phyloP scores from a whole-genome alignment of 2,113 vertebrate genomes.

The Burhinus bistriatus region DNA sequence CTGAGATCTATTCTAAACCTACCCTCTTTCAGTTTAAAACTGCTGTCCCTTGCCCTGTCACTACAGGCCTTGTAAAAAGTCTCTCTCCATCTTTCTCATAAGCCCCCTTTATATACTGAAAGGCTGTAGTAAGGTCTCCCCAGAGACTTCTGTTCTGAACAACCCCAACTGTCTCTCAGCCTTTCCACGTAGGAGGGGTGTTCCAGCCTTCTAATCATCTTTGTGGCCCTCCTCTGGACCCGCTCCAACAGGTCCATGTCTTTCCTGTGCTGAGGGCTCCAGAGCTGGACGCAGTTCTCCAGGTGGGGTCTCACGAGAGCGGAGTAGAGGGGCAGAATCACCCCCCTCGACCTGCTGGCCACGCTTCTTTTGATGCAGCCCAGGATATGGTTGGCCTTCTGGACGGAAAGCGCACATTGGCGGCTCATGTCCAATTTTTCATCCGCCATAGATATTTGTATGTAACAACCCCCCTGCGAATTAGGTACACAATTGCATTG shows the following conservation, averaged over 20 bases:
- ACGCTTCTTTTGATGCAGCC: background rate
- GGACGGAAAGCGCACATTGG: rapidly evolving
- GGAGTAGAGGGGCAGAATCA: background rate
- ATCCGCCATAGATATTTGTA: too few relatives aligned
- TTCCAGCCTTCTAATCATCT: background rate
- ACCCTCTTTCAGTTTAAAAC: background rate
- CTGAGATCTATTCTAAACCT: background rate
- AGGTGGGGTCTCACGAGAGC: rapidly evolving
- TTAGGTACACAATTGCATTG: rapidly evolving
- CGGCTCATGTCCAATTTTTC: background rate
- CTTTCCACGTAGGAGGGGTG: background rate
- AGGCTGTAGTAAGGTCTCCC: background rate
- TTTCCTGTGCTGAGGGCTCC: rapidly evolving
- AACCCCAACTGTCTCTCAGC: background rate
- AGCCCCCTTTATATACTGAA: background rate
- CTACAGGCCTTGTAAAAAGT: background rate
- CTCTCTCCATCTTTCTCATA: background rate
- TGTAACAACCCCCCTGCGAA: rapidly evolving
- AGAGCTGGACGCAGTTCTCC: background rate
- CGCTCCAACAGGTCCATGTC: rapidly evolving
- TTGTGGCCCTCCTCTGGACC: background rate
- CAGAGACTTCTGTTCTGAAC: background rate
- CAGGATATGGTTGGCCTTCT: background rate
- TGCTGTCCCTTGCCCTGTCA: too few relatives aligned
- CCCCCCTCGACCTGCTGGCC: too few relatives aligned